Conservation (phyloP, 2,113 vertebrate species). For the Ochotona curzoniae region DNA sequence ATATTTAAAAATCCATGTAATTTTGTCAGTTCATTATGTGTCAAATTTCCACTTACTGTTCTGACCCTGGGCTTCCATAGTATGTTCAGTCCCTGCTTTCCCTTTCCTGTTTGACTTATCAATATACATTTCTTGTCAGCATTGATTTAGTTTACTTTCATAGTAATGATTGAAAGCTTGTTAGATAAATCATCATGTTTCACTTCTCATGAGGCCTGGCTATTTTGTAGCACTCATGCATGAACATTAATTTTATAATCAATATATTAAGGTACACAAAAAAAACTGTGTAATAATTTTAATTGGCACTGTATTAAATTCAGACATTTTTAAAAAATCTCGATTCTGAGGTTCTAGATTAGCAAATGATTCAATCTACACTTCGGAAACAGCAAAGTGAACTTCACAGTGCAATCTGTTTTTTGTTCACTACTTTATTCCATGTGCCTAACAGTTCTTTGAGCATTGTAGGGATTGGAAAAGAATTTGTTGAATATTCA, state of each 20-base stretch:
- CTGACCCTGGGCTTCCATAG: no score
- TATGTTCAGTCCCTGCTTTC: background rate
- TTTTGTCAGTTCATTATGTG: background rate
- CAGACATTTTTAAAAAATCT: background rate
- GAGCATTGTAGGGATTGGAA: background rate
- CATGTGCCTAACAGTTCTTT: background rate
- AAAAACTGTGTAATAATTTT: background rate
- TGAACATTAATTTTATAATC: background rate
- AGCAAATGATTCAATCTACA: background rate
- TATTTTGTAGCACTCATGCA: background rate
- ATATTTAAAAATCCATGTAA: background rate
- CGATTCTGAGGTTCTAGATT: background rate
- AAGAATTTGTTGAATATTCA: background rate
- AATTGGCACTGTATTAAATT: background rate
- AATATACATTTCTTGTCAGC: background rate
- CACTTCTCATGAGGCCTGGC: background rate
- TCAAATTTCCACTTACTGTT: background rate
- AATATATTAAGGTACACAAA: background rate
- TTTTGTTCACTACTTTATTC: background rate
- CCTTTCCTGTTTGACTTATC: background rate
- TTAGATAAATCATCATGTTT: background rate
- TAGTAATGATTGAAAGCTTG: background rate
- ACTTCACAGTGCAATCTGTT: background rate
- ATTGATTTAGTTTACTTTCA: background rate
- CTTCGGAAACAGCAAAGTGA: background rate